Percentiles rank a stretch among this genome's conserved stretches.
Evolutionary conservation across 2,113 vertebrate species (phyloP).

Genomic region (Pangasianodon gigas): DNA sequence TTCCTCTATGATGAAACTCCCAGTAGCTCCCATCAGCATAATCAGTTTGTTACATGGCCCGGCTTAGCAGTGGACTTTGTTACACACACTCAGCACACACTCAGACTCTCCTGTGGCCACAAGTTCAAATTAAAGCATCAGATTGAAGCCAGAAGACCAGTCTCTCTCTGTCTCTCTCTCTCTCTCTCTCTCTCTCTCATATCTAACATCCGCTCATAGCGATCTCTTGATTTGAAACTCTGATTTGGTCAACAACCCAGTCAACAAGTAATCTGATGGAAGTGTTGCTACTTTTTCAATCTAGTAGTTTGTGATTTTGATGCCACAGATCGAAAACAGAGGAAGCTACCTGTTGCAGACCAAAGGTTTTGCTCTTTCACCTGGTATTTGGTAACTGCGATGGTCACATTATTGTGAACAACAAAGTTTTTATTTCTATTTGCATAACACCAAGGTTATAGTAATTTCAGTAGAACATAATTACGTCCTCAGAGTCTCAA

Average conservation of each 20-base stretch:
- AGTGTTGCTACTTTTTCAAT: no score
- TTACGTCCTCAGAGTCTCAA: not conserved
- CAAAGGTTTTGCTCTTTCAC: not conserved
- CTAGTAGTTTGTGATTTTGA: not conserved
- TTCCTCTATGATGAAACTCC: conserved; percentile 36
- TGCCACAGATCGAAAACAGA: not conserved
- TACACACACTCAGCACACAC: conserved; percentile 7
- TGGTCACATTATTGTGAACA: not conserved
- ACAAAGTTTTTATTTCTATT: not conserved
- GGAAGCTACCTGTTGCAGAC: not conserved
- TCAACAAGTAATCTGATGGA: not conserved
- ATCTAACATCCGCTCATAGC: not conserved
- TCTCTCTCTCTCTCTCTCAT: not conserved
- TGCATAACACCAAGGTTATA: not conserved
- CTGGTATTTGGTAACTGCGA: not conserved
- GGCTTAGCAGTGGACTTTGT: conserved; percentile 12
- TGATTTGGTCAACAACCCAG: not conserved
- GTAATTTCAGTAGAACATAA: not conserved
- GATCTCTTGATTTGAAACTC: not conserved
- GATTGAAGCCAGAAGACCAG: not conserved
- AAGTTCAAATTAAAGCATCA: conserved; percentile 1
- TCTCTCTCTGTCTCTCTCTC: not conserved
- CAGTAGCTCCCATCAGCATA: conserved; percentile 34
- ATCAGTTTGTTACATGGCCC: conserved; percentile 34
- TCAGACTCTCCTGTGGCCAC: not conserved